Percentiles rank a stretch among this genome's conserved stretches.
Evolutionary conservation across 2,797 vertebrate genomes (phyloP).

Genomic region (Diglossa cyanea): DNA sequence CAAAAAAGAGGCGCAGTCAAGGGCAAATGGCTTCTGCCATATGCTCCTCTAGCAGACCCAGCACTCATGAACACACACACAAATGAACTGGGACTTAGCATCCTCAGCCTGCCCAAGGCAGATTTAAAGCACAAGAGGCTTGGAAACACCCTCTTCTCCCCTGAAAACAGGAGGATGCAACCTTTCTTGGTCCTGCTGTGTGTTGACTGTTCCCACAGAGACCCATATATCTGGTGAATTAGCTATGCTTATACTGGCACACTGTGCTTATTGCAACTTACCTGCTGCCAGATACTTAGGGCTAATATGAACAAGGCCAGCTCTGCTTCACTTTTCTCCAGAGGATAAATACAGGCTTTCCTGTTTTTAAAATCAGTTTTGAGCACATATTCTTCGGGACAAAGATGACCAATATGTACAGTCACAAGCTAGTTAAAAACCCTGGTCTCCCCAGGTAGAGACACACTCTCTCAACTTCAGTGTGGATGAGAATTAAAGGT

Average conservation of each 20-base stretch:
- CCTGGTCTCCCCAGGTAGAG: not conserved
- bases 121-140: conserved; percentile 18
- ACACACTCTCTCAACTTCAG: not conserved
- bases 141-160: not conserved
- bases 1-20: conserved; percentile 45
- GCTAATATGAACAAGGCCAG: not conserved
- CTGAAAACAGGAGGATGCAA: not conserved
- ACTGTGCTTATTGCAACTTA: not conserved
- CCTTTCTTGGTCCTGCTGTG: not conserved
- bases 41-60: conserved; percentile 19
- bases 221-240: not conserved
- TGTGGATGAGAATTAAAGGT: not conserved
- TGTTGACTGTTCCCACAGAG: not conserved
- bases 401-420: not conserved
- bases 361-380: not conserved
- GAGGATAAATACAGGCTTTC: not conserved
- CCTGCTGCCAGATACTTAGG: not conserved
- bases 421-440: not conserved
- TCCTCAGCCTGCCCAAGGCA: not conserved
- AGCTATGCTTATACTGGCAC: not conserved
- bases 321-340: not conserved
- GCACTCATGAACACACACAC: not conserved
- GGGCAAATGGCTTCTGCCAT: conserved; percentile 14
- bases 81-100: not conserved
- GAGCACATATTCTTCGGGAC: not conserved